These are phyloP conservation scores for Patella depressa DNA, from an alignment of 2,888 invertebrate species.

Conservation along the genomic window DNA sequence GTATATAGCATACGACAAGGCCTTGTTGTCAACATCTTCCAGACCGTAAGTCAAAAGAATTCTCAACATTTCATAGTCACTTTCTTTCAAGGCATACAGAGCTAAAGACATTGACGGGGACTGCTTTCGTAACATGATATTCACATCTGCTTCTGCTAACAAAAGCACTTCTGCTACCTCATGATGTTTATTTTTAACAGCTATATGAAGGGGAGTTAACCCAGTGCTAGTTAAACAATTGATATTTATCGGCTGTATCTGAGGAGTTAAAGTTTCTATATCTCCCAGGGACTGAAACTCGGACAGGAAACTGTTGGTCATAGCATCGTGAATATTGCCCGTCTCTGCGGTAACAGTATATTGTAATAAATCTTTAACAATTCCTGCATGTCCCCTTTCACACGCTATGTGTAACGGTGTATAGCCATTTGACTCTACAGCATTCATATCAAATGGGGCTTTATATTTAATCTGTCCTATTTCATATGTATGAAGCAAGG, in stretches of 20 bases:
- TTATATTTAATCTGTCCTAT: conserved; percentile 75
- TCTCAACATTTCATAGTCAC: conserved; percentile 82
- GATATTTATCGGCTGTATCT: conserved; percentile 33
- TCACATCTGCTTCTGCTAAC: conserved; percentile 86
- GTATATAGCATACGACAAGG: conserved; percentile 82
- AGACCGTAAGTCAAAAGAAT: conserved; percentile 85
- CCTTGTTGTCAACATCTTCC: conserved; percentile 85
- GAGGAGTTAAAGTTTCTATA: not conserved
- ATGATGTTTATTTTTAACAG: conserved; percentile 67
- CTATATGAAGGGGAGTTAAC: conserved; percentile 58
- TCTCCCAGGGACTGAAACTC: not conserved
- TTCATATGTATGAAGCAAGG: conserved; percentile 77
- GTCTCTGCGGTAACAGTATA: conserved; percentile 34
- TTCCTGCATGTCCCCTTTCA: conserved; percentile 69
- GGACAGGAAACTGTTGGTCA: not conserved
- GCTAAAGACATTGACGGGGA: conserved; percentile 68
- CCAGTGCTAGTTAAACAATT: conserved; percentile 41
- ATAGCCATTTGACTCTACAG: conserved; percentile 80
- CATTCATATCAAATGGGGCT: conserved; percentile 93
- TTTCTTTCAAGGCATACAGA: conserved; percentile 80
- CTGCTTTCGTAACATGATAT: conserved; percentile 76
- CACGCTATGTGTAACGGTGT: conserved; percentile 90
- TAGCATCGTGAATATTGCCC: not conserved
- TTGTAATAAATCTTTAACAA: conserved; percentile 49
- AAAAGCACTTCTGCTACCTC: conserved; percentile 83